These are phyloP conservation scores for Oxyruncus cristatus DNA, from an alignment of 2,113 vertebrate genomes.

Conservation along the genomic window DNA sequence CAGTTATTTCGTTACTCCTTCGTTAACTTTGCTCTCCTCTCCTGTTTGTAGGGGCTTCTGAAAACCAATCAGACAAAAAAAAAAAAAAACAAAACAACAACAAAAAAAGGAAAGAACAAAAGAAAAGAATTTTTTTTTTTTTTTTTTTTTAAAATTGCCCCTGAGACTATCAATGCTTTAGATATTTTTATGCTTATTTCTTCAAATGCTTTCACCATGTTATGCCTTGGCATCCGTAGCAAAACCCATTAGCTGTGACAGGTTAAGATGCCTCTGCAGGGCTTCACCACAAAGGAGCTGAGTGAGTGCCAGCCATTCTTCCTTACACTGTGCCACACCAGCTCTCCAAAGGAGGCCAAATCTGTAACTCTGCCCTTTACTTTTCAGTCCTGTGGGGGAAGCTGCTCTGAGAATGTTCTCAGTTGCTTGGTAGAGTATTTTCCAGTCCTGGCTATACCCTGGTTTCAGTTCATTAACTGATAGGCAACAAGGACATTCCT, in stretches of 20 bases:
- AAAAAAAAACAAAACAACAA: not conserved
- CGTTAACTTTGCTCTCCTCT: conserved; percentile 26
- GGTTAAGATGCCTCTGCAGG: conserved; percentile 55
- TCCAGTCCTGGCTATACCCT: not conserved
- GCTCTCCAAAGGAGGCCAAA: not conserved
- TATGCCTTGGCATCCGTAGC: conserved; percentile 54
- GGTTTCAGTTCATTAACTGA: not conserved
- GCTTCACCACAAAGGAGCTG: conserved; percentile 47
- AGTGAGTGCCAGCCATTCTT: conserved; percentile 14
- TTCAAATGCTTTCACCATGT: conserved; percentile 60
- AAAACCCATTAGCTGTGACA: conserved; percentile 68
- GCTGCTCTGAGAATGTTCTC: not conserved
- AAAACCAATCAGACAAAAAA: not conserved
- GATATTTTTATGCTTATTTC: conserved; percentile 33
- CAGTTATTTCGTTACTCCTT: conserved; percentile 62
- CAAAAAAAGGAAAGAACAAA: not conserved
- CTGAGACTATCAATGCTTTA: conserved; percentile 34
- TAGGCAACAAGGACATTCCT: not conserved
- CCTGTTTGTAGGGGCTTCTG: not conserved
- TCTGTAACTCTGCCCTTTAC: not conserved
- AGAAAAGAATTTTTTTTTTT: not conserved
- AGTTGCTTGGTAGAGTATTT: not conserved
- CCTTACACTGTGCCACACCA: not conserved
- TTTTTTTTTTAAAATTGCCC: not conserved
- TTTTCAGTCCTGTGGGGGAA: not conserved